A percentile compares a stretch with the other conserved stretches of the same genome.
Evolutionary conservation across 2,888 invertebrate species (phyloP).

Genomic region (Dinocampus coccinellae): DNA sequence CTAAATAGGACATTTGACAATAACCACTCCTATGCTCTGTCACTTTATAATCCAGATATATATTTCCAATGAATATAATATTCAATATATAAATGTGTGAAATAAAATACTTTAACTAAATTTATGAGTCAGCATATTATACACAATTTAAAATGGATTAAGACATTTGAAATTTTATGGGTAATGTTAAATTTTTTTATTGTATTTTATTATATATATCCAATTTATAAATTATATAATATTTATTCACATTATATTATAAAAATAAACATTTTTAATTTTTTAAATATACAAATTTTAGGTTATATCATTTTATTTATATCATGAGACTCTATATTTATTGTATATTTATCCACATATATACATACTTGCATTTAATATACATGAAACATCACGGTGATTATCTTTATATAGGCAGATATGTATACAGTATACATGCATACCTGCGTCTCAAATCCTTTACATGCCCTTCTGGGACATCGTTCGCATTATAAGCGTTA

Average conservation of each 20-base stretch:
- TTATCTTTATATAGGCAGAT: not conserved
- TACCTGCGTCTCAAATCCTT: conserved; percentile 18
- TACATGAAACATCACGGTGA: conserved; percentile 31
- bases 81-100: not conserved
- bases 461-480: conserved; percentile 22
- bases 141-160: not conserved
- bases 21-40: conserved; percentile 38
- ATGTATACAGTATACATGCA: not conserved
- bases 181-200: not conserved
- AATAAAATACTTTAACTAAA: not conserved
- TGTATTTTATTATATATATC: too few species aligned
- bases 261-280: too few species aligned
- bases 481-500: conserved; percentile 46
- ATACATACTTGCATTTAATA: not conserved
- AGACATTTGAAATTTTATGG: not conserved
- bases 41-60: conserved; percentile 39
- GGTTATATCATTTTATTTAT: too few species aligned
- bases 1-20: conserved; percentile 37
- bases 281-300: too few species aligned
- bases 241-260: too few species aligned
- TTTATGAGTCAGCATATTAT: not conserved
- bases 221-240: too few species aligned
- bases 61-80: conserved; percentile 15
- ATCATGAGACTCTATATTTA: not conserved
- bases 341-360: not conserved